Base-by-base conservation (phyloP, 2,888 invertebrate species). In the Lumbricus terrestris region DNA sequence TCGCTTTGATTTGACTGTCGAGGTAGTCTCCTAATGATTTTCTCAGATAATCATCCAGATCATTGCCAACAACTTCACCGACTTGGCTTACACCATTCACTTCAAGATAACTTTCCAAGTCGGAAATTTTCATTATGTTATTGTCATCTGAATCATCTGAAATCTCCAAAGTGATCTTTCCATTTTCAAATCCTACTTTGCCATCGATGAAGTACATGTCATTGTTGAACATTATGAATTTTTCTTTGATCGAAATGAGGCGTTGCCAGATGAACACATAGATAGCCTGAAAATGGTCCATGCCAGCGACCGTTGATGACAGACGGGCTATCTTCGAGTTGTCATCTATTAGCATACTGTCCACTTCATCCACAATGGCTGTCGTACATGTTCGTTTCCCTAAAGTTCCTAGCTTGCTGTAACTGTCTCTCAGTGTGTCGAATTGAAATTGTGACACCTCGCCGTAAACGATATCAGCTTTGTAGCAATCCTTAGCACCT, bases 331-430 rank as follows among this genome's bases (percentile, higher is more conserved):
- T 82, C 88, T 91, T 90, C 15, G 89, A 89, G 34, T 90, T 89
- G 40, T 92, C 89, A 89, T 91, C 91, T 82, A 91, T 88, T n/a
- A 91, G 38, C 90, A 91, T 90, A 40, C 35, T 54, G 88, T 91
- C 91, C 15, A 91, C 91, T 83, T 91, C 91, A 89, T 91, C 91
- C n/a, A 91, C 89, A 23, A 91, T 91, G 23, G 90, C 90, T 38
- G 88, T 88, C 35, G 82, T 34, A 40, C 42, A 90, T 69, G 23
- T 54, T 40, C 91, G 18, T 23, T 35, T 20, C 33, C 92, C 91
- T 15, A 89, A 47, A 42, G 90, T 91, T n/a, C 83, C 90, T 37
- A 90, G 35, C 34, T 37, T 38, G 42, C 88, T 89, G 85, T 90
- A 91, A 54, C 90, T 40, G 82, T 91, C 88, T 42, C 91, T 88